These are phyloP conservation scores for Muschampia plurimacula DNA, from an alignment of 2,888 invertebrate genomes.

Conservation along the genomic window DNA sequence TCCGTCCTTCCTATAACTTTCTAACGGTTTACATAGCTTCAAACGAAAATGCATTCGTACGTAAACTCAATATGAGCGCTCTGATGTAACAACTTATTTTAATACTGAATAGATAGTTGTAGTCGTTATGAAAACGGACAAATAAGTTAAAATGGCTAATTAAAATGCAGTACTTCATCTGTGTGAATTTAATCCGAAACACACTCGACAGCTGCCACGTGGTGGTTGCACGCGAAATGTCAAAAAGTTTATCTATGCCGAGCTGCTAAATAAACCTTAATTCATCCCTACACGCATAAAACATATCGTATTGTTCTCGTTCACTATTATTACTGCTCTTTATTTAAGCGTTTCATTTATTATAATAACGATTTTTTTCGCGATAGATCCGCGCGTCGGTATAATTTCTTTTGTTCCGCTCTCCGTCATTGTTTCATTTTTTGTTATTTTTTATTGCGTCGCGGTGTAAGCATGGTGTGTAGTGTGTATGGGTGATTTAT, in stretches of 20 bases:
- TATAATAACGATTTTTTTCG: slow-evolving; percentile 82
- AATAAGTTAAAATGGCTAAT: slow-evolving; percentile 72
- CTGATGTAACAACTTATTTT: slow-evolving; percentile 30
- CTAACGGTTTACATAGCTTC: slow-evolving; percentile 35
- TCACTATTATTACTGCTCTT: slow-evolving; percentile 78
- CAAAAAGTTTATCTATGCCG: slow-evolving; percentile 73
- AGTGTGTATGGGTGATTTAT: slow-evolving; percentile 72
- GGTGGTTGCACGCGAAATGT: slow-evolving; percentile 60
- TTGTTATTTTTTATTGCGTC: slow-evolving; percentile 72
- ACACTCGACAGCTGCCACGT: slow-evolving; percentile 72
- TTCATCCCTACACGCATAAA: slow-evolving; percentile 73
- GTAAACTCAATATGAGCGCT: background rate
- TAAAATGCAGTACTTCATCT: slow-evolving; percentile 75
- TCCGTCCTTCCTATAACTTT: slow-evolving; percentile 40
- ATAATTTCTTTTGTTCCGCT: slow-evolving; percentile 84
- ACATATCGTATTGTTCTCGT: slow-evolving; percentile 74
- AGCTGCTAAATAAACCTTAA: slow-evolving; percentile 76
- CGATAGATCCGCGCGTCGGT: slow-evolving; percentile 72
- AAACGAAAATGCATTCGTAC: slow-evolving; percentile 25
- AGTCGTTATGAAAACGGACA: slow-evolving; percentile 61
- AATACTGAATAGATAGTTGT: slow-evolving; percentile 40
- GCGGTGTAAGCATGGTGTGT: slow-evolving; percentile 71
- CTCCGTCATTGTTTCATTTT: slow-evolving; percentile 78
- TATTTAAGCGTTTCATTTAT: slow-evolving; percentile 81
- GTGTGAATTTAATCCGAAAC: slow-evolving; percentile 72